Evolutionary conservation across 2,797 vertebrate species (phyloP), one percentile per base, ranked within the genome.

Genomic region (Enteromius afrohamiltoni): DNA sequence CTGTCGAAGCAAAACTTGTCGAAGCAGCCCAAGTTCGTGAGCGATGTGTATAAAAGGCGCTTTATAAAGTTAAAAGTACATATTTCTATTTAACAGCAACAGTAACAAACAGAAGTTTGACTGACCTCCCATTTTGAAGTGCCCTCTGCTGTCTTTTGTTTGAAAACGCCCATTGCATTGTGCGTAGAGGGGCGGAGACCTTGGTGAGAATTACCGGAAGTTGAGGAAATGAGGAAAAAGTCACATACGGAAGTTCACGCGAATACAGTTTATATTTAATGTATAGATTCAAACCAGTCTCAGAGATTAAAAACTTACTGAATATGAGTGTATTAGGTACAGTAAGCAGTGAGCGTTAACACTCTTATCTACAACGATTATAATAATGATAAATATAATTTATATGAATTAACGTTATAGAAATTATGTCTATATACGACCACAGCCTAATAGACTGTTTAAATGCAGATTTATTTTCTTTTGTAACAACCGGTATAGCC

Each of bases 61-160:
- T 37, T n/a, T n/a, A n/a, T 8, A 9, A 14, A 34, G 29, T 74
- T 4, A 75, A 74, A 55, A 31, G 14, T 16, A 0, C 16, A 6
- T 4, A n/a, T 34, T 49, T 37, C 62, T 23, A 49, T 14, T n/a
- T 17, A 0, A 62, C 13, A 23, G 31, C 3, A 23, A 2, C 40
- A 55, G 10, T 23, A 49, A 51, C n/a, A 67, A 64, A 55, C 55
- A 5, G 5, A 40, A 77, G 51, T 67, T 81, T 40, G 86, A 95
- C 94, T 67, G 90, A 95, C 95, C 95, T 95, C 94, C 94, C 95
- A 95, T 95, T 88, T 88, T 83, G 89, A 92, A 86, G 93, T 91
- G 71, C 86, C 75, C 89, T 82, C 74, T 86, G 78, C 90, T 91
- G 92, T 86, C 91, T 92, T 94, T 89, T 86, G 88, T 87, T 83